Conservation (phyloP, 1,140 invertebrate species). For the Lerema accius region DNA sequence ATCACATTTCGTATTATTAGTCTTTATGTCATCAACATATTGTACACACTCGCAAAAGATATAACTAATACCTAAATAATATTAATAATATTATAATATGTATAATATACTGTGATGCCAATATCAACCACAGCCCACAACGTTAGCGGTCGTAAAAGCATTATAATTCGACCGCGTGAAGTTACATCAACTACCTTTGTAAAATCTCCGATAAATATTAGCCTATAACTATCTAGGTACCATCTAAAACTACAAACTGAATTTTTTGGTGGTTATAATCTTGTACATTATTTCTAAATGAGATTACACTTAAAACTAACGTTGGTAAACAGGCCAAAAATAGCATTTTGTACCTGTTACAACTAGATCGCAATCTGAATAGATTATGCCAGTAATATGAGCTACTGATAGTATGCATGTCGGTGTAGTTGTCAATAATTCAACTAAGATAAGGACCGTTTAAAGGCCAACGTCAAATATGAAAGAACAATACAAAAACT, state of each 20-base stretch:
- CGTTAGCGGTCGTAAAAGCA: slow-evolving; percentile 35
- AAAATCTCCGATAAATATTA: slow-evolving; percentile 49
- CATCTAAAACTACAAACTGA: slow-evolving; percentile 66
- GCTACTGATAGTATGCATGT: not conserved
- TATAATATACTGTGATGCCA: slow-evolving; percentile 61
- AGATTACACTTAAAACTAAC: slow-evolving; percentile 57
- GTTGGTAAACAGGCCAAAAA: slow-evolving; percentile 12
- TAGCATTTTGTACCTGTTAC: slow-evolving; percentile 35
- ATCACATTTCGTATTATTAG: slow-evolving; percentile 29
- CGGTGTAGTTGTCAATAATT: not conserved
- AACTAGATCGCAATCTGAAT: slow-evolving; percentile 14
- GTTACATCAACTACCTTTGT: slow-evolving; percentile 41
- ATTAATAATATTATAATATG: slow-evolving; percentile 25
- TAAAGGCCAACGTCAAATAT: slow-evolving; percentile 1
- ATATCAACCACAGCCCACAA: slow-evolving; percentile 68
- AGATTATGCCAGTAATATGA: not conserved
- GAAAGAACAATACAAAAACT: slow-evolving; percentile 14
- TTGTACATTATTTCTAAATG: slow-evolving; percentile 75
- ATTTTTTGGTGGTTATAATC: slow-evolving; percentile 80
- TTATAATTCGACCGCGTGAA: slow-evolving; percentile 36
- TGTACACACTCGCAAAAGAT: slow-evolving; percentile 23
- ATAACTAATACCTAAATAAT: slow-evolving; percentile 17
- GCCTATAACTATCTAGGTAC: slow-evolving; percentile 49
- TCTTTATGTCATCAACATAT: slow-evolving; percentile 17
- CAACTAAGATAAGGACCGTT: slow-evolving; percentile 1